Evolutionary conservation across 2,888 invertebrate genomes (phyloP).

Genomic region (Brachypalpus laphriformis): DNA sequence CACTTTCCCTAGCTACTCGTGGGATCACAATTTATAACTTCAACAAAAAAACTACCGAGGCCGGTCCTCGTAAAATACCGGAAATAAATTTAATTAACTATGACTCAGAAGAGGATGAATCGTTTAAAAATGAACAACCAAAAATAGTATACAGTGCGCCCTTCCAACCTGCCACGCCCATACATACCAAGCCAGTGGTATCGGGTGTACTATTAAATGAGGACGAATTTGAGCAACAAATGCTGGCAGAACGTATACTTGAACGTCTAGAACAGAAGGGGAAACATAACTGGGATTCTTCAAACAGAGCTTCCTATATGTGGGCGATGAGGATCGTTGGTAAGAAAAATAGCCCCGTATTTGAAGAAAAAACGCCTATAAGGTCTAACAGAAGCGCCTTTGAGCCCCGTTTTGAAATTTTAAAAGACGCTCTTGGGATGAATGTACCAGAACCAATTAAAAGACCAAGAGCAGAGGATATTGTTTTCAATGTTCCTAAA

Average conservation of each 20-base stretch:
- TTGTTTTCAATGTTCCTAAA: background rate
- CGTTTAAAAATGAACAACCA: background rate
- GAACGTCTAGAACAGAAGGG: background rate
- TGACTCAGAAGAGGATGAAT: background rate
- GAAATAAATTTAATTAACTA: background rate
- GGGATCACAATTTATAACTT: slow-evolving; percentile 3
- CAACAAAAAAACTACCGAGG: background rate
- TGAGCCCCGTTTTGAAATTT: no score
- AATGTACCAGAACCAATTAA: background rate
- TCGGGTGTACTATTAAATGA: background rate
- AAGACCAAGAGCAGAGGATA: background rate
- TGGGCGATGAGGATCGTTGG: background rate
- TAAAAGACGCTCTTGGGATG: background rate
- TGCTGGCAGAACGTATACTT: background rate
- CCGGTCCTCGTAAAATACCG: slow-evolving; percentile 8
- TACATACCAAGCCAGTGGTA: background rate
- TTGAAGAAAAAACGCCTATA: background rate
- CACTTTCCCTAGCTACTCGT: slow-evolving; percentile 21
- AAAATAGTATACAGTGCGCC: background rate
- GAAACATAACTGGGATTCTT: background rate
- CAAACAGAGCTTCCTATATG: background rate
- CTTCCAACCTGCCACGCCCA: background rate
- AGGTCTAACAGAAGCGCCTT: no score
- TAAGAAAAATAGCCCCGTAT: background rate
- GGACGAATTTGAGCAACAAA: background rate